Evolutionary conservation across 2,797 vertebrate species (phyloP), one percentile per base, ranked within the genome.

Genomic region (Parambassis ranga): DNA sequence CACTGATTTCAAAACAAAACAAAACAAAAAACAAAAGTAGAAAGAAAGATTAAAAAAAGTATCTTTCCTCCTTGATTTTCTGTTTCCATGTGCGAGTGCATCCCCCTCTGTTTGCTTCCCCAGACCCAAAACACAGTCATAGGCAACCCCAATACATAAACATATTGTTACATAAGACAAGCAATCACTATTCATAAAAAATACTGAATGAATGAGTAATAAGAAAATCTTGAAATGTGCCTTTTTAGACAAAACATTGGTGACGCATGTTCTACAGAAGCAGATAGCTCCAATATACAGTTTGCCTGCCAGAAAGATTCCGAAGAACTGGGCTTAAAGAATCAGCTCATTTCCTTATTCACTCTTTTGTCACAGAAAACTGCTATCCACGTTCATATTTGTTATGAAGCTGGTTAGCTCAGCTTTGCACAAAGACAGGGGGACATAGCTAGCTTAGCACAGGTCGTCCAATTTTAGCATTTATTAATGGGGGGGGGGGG

Each of bases 161-260:
- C 56, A 71, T 66, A 48, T 73, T 26, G 71, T 63, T 65, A 84
- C 63, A 69, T 68, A 65, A 67, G 55, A 85, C 44, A 9, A 77
- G 74, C 69, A 77, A 77, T 52, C 70, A 72, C 70, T 67, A 75
- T 18, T 75, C 43, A 74, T 71, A 75, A 64, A 82, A 82, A 83
- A 79, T 37, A 64, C 38, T 32, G 51, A 79, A 67, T 53, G 41
- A 73, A 73, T 41, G 47, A 51, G 31, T 48, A 53, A 65, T 35
- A 67, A 60, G n/a, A 72, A 79, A 74, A 71, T 63, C 53, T 56
- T 55, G 36, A 81, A 81, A 79, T 75, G 72, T 77, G 70, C 64
- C 59, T 36, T 55, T 77, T 81, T 41, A 43, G 20, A 74, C 50
- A 69, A 81, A 71, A 75, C 36, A 44, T 35, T 43, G 59, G 71